Conservation (phyloP, 2,113 vertebrate species). For the Peromyscus polionotus region DNA sequence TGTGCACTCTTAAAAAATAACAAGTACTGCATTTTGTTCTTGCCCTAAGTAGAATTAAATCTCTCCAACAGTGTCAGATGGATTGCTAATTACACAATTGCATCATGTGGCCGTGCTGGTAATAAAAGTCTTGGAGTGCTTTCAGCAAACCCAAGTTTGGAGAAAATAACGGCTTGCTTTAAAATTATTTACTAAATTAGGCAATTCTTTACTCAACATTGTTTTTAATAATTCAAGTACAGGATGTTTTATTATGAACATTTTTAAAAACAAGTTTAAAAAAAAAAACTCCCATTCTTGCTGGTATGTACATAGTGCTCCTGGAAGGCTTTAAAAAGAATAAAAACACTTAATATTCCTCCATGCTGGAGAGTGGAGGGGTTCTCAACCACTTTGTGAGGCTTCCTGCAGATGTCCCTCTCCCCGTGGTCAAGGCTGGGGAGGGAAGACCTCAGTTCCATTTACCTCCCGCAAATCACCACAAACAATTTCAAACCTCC, state of each 20-base stretch:
- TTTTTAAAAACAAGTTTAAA: constrained; percentile 61
- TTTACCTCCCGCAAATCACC: constrained; percentile 72
- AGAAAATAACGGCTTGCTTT: constrained; percentile 84
- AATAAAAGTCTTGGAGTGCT: constrained; percentile 86
- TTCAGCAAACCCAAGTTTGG: constrained; percentile 86
- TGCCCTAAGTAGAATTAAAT: constrained; percentile 81
- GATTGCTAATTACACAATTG: constrained; percentile 88
- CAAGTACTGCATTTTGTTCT: constrained; percentile 80
- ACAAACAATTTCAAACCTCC: constrained; percentile 75
- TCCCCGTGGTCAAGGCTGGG: not conserved
- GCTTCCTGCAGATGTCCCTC: not conserved
- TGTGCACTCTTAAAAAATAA: constrained; percentile 47
- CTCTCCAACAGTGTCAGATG: constrained; percentile 81
- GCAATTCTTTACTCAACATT: constrained; percentile 80
- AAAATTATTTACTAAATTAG: constrained; percentile 85
- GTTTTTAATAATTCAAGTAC: constrained; percentile 83
- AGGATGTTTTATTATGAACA: constrained; percentile 79
- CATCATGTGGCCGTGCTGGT: constrained; percentile 80
- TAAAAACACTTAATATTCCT: constrained; percentile 47
- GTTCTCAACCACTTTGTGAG: not conserved
- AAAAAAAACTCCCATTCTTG: constrained; percentile 25
- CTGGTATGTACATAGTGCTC: constrained; percentile 23
- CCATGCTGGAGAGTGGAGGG: not conserved
- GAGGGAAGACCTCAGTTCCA: not conserved
- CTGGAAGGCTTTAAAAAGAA: not conserved